Evolutionary conservation across 2,113 vertebrate species (phyloP).

Genomic region (Chaetura pelagica): DNA sequence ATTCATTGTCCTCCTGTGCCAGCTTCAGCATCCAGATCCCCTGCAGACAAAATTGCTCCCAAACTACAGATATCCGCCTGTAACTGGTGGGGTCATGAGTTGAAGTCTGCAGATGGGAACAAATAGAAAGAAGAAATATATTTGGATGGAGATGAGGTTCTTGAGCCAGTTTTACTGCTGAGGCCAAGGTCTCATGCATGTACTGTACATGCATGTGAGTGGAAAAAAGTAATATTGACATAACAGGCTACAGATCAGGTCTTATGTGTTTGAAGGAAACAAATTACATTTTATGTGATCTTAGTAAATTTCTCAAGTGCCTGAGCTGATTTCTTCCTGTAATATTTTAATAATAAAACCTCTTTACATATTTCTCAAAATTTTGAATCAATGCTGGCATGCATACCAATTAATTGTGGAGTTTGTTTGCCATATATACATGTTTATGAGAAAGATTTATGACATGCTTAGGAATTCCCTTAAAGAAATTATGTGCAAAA

Average conservation of each 20-base stretch:
- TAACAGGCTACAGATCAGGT: not conserved
- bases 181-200: not conserved
- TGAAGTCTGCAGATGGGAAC: not conserved
- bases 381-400: not conserved
- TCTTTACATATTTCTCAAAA: not conserved
- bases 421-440: rapidly evolving
- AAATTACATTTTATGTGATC: not conserved
- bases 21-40: not conserved
- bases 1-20: rapidly evolving
- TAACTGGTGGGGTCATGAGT: not conserved
- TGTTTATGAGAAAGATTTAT: conserved; percentile 12
- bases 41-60: not conserved
- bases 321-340: not conserved
- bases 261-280: not conserved
- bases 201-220: rapidly evolving
- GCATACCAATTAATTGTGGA: not conserved
- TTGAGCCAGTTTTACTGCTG: not conserved
- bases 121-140: not conserved
- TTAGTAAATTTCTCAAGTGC: conserved; percentile 21
- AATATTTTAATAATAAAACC: conserved; percentile 20
- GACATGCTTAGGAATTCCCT: not conserved
- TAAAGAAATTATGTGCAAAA: conserved; percentile 18
- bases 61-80: not conserved
- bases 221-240: not conserved
- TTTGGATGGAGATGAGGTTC: not conserved